Evolutionary conservation across 2,888 invertebrate genomes (phyloP).

Genomic region (Drosophila yooni): DNA sequence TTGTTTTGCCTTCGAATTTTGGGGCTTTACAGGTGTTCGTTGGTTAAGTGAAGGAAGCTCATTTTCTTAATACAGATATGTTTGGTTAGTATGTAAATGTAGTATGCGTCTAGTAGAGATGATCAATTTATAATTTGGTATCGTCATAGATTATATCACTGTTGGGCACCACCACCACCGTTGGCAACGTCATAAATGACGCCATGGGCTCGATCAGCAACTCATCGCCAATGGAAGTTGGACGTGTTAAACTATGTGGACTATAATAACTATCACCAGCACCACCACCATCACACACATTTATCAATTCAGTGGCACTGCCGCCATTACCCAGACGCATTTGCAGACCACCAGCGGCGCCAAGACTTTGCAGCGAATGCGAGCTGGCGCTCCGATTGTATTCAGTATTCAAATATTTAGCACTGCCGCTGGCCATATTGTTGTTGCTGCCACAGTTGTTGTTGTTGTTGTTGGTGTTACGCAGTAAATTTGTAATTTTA

Average conservation of each 20-base stretch:
- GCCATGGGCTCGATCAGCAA: conserved; percentile 64
- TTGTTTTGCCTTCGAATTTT: conserved; percentile 4
- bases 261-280: conserved; percentile 44
- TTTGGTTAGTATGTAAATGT: conserved; percentile 15
- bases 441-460: conserved; percentile 40
- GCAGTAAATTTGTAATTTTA: conserved; percentile 73
- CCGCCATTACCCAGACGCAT: conserved; percentile 66
- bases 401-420: conserved; percentile 71
- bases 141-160: conserved; percentile 80
- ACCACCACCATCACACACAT: conserved; percentile 39
- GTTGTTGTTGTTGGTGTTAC: conserved; percentile 71
- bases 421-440: conserved; percentile 3
- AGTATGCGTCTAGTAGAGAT: conserved; percentile 3
- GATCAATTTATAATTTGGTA: conserved; percentile 81
- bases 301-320: conserved; percentile 60
- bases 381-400: conserved; percentile 83
- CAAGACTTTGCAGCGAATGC: conserved; percentile 80
- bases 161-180: conserved; percentile 84
- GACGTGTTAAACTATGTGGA: conserved; percentile 42
- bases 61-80: conserved; percentile 56
- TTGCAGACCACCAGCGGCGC: conserved; percentile 42
- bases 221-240: conserved; percentile 69
- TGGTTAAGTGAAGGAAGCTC: conserved; percentile 50
- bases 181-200: conserved; percentile 66
- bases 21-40: conserved; percentile 21